Base-by-base conservation (phyloP, 2,888 invertebrate species). In the Nephrotoma appendiculata region DNA sequence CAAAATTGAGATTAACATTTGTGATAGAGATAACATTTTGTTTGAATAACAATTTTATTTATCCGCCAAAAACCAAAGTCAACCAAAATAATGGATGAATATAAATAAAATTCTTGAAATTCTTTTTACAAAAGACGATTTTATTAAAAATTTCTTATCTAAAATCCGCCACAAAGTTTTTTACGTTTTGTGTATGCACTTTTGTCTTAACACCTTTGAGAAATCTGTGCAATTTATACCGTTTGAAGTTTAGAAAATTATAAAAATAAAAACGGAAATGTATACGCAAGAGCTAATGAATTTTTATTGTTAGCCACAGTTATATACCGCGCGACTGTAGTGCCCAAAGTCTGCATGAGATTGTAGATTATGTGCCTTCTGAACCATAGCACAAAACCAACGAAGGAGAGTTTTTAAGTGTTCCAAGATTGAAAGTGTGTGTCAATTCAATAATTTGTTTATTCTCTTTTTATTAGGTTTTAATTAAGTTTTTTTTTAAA, bases 11-110 rank as follows among this genome's bases (percentile, higher is more conserved):
- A 84, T 84, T 84, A 84, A 84, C 84, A 84, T 42, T 84, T 84
- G 42, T n/a, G 84, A 84, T 84, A 84, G 84, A 84, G 84, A 84
- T 84, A 84, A 84, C 84, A 84, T 84, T 84, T 84, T 84, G 84
- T 84, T 84, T 84, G 42, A 84, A 84, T 84, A 84, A 84, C 84
- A 84, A 84, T 84, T 84, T 84, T 84, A 42, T 84, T 84, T 84
- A 84, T 84, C 84, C 84, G 84, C 42, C 84, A 84, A 84, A 84
- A 84, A 19, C 71, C 19, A 71, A 71, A 15, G 15, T 15, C n/a
- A 52, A n/a, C 52, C n/a, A 71, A 44, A 71, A 71, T 71, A 71
- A 71, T 71, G 71, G 71, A 71, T 31, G 71, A 31, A 31, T 71
- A 31, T 71, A 71, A 31, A 57, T 52, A 52, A 52, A 71, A 71